phyloP scores from a whole-genome alignment of 2,113 vertebrate species.

The Pseudolaguvia tuberculata region DNA sequence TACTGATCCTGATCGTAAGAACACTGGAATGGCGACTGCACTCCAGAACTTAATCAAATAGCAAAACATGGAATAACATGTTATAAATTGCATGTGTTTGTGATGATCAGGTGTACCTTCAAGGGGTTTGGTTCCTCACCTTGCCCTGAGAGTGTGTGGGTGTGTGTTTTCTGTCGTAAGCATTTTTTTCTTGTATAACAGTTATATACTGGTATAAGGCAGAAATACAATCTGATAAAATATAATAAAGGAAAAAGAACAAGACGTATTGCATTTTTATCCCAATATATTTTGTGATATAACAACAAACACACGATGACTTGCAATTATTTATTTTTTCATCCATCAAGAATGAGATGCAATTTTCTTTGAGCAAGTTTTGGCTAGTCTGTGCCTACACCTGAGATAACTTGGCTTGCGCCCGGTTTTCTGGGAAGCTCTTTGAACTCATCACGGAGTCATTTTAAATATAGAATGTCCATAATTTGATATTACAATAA shows the following conservation, averaged over 20 bases:
- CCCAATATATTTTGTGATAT: not conserved
- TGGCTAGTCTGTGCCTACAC: not conserved
- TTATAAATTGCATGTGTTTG: no score
- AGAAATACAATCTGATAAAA: not conserved
- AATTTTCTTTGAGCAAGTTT: not conserved
- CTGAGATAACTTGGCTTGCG: not conserved
- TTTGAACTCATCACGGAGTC: not conserved
- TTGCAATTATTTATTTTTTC: not conserved
- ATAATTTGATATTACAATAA: conserved; percentile 2
- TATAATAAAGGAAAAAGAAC: no score
- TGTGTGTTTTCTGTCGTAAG: not conserved
- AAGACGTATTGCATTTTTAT: not conserved
- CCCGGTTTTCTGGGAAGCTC: not conserved
- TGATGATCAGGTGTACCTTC: no score
- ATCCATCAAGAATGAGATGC: not conserved
- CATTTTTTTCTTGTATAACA: not conserved
- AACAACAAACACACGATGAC: not conserved
- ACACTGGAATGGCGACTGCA: no score
- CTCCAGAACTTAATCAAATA: no score
- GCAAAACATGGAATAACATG: no score
- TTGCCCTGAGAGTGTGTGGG: no score
- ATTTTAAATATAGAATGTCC: not conserved
- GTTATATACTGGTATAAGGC: not conserved
- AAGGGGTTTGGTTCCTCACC: no score
- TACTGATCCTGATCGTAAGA: no score